Percentiles rank a stretch among this genome's conserved stretches.
These are phyloP conservation scores for Dermolepida albohirtum DNA, from an alignment of 2,888 invertebrate genomes.

Conservation along the genomic window DNA sequence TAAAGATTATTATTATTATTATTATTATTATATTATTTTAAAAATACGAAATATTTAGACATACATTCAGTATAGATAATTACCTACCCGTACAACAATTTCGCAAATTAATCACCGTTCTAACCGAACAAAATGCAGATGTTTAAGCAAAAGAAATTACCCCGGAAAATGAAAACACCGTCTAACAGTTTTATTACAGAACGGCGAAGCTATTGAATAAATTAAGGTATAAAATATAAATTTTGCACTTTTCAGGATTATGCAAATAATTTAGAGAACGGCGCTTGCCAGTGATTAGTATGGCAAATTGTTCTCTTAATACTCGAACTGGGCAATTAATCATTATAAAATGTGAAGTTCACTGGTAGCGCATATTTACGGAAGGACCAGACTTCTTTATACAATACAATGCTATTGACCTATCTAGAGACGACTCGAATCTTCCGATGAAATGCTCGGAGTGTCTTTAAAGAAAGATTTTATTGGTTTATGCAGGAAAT, in stretches of 20 bases:
- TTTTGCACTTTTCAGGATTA: conserved; percentile 49
- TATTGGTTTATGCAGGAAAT: conserved; percentile 23
- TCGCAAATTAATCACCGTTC: too few relatives aligned
- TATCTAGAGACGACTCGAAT: conserved; percentile 17
- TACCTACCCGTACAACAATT: too few relatives aligned
- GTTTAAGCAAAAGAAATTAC: too few relatives aligned
- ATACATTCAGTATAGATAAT: too few relatives aligned
- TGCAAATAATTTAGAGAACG: conserved; percentile 46
- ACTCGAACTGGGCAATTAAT: conserved; percentile 32
- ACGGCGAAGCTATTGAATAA: neutral
- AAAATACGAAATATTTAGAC: too few relatives aligned
- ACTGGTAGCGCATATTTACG: conserved; percentile 15
- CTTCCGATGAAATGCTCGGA: conserved; percentile 3
- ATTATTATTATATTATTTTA: too few relatives aligned
- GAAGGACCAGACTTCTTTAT: conserved; percentile 6
- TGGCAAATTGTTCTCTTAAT: conserved; percentile 45
- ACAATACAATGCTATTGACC: conserved; percentile 16
- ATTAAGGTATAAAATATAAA: conserved; percentile 48
- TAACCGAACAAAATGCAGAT: too few relatives aligned
- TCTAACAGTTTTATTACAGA: neutral
- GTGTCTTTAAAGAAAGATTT: conserved; percentile 19
- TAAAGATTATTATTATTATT: too few relatives aligned
- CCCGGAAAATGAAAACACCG: conserved; percentile 4
- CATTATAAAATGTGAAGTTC: conserved; percentile 31
- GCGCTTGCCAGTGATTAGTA: conserved; percentile 47